Evolutionary conservation across 2,113 vertebrate genomes (phyloP).

Genomic region (Larimichthys polyactis): DNA sequence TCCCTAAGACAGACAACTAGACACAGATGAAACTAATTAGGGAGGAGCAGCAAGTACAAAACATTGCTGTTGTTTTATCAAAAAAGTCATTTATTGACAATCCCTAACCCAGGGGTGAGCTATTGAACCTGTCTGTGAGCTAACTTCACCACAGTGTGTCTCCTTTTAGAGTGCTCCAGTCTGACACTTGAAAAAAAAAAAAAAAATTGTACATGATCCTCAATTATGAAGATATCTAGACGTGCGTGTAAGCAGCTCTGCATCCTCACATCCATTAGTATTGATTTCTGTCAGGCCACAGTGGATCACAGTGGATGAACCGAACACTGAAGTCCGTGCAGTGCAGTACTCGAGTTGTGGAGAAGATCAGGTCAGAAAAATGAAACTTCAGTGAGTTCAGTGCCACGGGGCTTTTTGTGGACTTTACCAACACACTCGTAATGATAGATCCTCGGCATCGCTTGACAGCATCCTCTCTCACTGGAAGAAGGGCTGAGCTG

Average conservation of each 20-base stretch:
- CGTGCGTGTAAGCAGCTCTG: neutral
- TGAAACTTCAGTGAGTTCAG: constrained; percentile 49
- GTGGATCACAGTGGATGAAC: constrained; percentile 16
- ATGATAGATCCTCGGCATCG: constrained; percentile 38
- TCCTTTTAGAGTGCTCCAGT: neutral
- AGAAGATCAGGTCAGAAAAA: constrained; percentile 43
- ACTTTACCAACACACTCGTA: constrained; percentile 30
- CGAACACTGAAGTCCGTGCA: constrained; percentile 1
- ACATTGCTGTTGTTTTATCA: too few species aligned
- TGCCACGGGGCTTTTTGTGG: constrained; percentile 59
- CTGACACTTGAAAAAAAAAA: neutral
- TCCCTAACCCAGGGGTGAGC: too few species aligned
- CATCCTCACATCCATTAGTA: constrained; percentile 25
- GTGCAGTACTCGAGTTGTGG: constrained; percentile 1
- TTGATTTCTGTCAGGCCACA: constrained; percentile 42
- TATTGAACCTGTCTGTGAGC: too few species aligned
- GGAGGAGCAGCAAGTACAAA: too few species aligned
- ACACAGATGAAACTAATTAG: too few species aligned
- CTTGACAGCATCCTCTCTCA: constrained; percentile 36
- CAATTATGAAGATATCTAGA: constrained; percentile 22
- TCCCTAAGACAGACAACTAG: too few species aligned
- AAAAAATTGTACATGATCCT: neutral
- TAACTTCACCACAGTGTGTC: too few species aligned
- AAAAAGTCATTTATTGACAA: too few species aligned
- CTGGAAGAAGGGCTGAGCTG: constrained; percentile 26